Percentiles rank a stretch among this genome's conserved stretches.
These are phyloP conservation scores for Stegostoma tigrinum DNA, from an alignment of 2,113 vertebrate genomes.

Conservation along the genomic window DNA sequence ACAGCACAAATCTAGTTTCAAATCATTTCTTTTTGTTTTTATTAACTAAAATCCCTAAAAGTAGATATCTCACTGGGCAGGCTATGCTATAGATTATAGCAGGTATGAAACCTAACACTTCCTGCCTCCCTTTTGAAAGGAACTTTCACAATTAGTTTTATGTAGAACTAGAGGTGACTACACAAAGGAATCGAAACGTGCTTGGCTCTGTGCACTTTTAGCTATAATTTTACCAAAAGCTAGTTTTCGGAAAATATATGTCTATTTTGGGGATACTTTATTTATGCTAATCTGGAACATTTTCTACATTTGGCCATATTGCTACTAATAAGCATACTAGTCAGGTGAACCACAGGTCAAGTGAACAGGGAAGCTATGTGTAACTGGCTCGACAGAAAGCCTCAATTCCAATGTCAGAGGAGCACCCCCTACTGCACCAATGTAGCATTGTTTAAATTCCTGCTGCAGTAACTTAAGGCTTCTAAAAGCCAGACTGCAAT, in stretches of 20 bases:
- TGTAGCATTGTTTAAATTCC: neutral
- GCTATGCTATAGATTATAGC: neutral
- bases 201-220: neutral
- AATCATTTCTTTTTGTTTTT: neutral
- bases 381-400: neutral
- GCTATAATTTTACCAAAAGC: neutral
- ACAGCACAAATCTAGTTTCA: neutral
- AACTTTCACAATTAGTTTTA: neutral
- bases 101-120: neutral
- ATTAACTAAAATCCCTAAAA: neutral
- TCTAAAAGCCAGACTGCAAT: neutral
- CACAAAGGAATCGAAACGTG: neutral
- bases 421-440: slow-evolving; percentile 21
- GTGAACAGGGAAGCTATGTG: neutral
- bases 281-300: neutral
- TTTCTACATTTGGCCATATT: neutral
- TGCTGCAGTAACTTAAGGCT: no score
- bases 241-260: neutral
- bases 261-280: neutral
- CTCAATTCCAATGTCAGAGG: neutral
- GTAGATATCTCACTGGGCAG: neutral
- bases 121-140: neutral
- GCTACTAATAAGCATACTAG: neutral
- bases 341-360: neutral
- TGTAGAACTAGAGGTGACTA: neutral